Evolutionary conservation across 2,888 invertebrate genomes (phyloP).

Genomic region (Alsophila aescularia): DNA sequence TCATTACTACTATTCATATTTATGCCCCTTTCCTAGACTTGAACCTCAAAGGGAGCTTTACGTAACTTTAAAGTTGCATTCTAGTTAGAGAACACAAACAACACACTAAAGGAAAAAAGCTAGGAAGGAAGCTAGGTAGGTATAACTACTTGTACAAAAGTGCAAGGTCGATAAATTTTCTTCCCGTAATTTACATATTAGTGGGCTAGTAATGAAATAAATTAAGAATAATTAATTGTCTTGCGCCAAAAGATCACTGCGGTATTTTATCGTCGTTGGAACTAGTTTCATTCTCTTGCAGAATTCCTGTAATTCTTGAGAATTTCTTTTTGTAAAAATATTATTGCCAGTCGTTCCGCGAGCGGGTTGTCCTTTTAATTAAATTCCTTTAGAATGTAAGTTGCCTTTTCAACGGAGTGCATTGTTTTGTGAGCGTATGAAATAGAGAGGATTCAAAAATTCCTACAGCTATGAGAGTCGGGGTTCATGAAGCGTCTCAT

Average conservation of each 20-base stretch:
- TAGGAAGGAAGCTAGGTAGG: conserved; percentile 45
- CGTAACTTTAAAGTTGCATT: conserved; percentile 26
- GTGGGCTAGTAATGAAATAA: conserved; percentile 42
- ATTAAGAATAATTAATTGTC: conserved; percentile 37
- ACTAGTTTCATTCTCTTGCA: conserved; percentile 41
- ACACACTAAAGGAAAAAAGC: too few species aligned
- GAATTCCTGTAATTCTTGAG: conserved; percentile 39
- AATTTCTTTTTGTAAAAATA: conserved; percentile 50
- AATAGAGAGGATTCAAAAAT: conserved; percentile 24
- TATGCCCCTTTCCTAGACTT: conserved; percentile 10
- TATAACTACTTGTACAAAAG: conserved; percentile 43
- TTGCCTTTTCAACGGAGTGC: conserved; percentile 28
- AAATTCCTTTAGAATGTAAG: conserved; percentile 53
- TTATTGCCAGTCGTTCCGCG: conserved; percentile 42
- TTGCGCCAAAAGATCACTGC: conserved; percentile 30
- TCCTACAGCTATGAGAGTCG: conserved; percentile 18
- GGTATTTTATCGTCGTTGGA: conserved; percentile 35
- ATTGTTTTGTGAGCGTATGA: conserved; percentile 24
- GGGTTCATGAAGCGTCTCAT: conserved; percentile 21
- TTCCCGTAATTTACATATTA: conserved; percentile 48
- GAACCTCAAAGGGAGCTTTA: conserved; percentile 15
- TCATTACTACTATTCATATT: conserved; percentile 15
- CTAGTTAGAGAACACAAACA: conserved; percentile 41
- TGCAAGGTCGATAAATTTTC: conserved; percentile 51
- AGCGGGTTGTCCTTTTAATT: conserved; percentile 53